Evolutionary conservation across 2,797 vertebrate species (phyloP).

Genomic region (Oryzias dopingdopingensis): DNA sequence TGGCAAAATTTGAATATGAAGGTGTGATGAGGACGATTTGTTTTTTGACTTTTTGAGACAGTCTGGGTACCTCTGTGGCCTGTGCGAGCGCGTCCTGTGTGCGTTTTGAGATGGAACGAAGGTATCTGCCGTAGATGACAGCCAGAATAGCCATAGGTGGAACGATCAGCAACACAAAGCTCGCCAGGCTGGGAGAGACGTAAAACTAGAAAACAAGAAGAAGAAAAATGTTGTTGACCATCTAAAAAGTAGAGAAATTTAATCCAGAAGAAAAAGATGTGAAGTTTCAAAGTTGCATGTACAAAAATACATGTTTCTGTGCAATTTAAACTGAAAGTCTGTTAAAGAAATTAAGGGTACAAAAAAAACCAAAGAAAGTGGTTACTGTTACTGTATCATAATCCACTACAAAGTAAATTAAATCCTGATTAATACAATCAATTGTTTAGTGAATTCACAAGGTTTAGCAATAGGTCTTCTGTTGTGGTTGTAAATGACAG

Average conservation of each 20-base stretch:
- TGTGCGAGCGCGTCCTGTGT: conserved; percentile 96
- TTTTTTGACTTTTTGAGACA: not conserved
- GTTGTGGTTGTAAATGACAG: not conserved
- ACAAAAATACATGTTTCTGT: too few species aligned
- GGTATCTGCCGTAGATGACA: conserved; percentile 88
- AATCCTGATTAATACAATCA: too few species aligned
- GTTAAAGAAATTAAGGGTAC: too few species aligned
- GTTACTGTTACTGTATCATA: too few species aligned
- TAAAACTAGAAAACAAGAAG: conserved; percentile 82
- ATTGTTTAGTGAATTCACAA: too few species aligned
- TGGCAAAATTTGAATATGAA: not conserved
- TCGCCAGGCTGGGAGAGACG: conserved; percentile 88
- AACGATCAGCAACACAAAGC: conserved; percentile 90
- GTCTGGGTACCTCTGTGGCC: conserved; percentile 86
- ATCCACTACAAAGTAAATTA: too few species aligned
- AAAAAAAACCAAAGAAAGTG: too few species aligned
- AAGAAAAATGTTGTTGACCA: not conserved
- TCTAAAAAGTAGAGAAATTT: not conserved
- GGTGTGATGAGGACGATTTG: not conserved
- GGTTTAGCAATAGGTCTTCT: too few species aligned
- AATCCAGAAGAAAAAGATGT: not conserved
- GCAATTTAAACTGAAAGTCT: not conserved
- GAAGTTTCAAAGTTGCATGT: not conserved
- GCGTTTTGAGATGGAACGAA: conserved; percentile 87
- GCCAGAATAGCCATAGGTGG: conserved; percentile 87